Evolutionary conservation across 2,113 vertebrate species (phyloP), one percentile per base, ranked within the genome.

Genomic region (Neogobius melanostomus): DNA sequence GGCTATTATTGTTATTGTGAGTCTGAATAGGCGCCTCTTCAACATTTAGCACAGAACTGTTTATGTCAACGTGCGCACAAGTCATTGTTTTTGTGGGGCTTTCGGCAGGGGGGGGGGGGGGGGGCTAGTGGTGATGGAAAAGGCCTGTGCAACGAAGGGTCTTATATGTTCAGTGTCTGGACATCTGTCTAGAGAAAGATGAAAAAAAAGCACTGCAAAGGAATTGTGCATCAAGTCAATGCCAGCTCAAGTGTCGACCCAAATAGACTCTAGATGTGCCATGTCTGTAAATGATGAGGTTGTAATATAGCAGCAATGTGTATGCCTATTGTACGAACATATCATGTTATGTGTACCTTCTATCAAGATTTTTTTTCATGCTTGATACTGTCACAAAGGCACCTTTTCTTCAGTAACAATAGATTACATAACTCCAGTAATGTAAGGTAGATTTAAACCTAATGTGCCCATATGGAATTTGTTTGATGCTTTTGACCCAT

Each of bases 151-250:
- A 82, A 36, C 28, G 28, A 36, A 61, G 83, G 78, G 77, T 82
- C 79, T 84, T 86, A 79, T 91, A 83, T 88, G 89, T 92, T 89
- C 87, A 85, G 76, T 82, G 84, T 86, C 89, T 88, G 87, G 84
- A 85, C 87, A 76, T 88, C 83, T 85, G 91, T 91, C 90, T 89
- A 59, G 81, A 75, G 74, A 79, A 74, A 72, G 80, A 87, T 80
- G 87, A 77, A 72, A 87, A 79, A 86, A 87, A 61, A 78, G 75
- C 81, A 68, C 68, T 81, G 76, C 80, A 69, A 73, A 77, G 77
- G 74, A 80, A 76, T 80, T 74, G 81, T 80, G 79, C 82, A 78
- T 56, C 81, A 71, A 53, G 52, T 66, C 12, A 8, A 11, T 36
- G 28, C 28, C 28, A 2, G 4, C 28, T 36, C 28, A 36, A 36